Evolutionary conservation across 2,888 invertebrate species (phyloP), one percentile per base, ranked within the genome.

Genomic region (Alitta virens): DNA sequence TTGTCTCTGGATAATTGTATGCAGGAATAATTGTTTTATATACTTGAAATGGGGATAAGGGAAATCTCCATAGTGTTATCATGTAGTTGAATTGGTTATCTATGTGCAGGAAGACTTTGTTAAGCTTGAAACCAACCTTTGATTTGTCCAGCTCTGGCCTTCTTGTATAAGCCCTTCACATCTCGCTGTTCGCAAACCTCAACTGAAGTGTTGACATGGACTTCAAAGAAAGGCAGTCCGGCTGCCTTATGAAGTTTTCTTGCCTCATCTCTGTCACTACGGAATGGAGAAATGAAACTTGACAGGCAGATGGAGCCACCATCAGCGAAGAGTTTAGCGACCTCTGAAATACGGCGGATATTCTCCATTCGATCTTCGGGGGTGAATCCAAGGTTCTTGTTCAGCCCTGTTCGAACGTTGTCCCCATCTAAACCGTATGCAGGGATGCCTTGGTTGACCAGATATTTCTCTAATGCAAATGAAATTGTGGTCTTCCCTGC

Each of bases 401-500:
- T 96, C 49, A 99, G 85, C 0, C 99, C 99, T 0, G 92, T 93
- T 42, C 99, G 87, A 75, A 99, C 90, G 80, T 99, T 99, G 83
- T 99, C 99, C 0, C 99, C 99, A 81, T 99, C 99, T 50, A 99
- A 85, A 25, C 95, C 94, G 83, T 98, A 98, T 0, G 96, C 91
- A 12, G 95, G 93, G 74, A 97, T 92, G 50, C 96, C 96, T 66
- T 89, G 87, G 7, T 91, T 89, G 0, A 94, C 92, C 59, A 99
- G 85, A 75, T 92, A 93, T 5, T 94, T 95, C 84, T 99, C 99
- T 50, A 99, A 86, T 67, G 94, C 94, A 77, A 99, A 99, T 1
- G 96, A 92, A 69, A 99, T 91, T 25, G 97, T 96, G 23, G 99
- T 98, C 85, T 99, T 99, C 18, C 99, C 99, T 58, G 99, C 97